Conservation (phyloP, 2,797 vertebrate species). For the Kryptolebias ocellatus region DNA sequence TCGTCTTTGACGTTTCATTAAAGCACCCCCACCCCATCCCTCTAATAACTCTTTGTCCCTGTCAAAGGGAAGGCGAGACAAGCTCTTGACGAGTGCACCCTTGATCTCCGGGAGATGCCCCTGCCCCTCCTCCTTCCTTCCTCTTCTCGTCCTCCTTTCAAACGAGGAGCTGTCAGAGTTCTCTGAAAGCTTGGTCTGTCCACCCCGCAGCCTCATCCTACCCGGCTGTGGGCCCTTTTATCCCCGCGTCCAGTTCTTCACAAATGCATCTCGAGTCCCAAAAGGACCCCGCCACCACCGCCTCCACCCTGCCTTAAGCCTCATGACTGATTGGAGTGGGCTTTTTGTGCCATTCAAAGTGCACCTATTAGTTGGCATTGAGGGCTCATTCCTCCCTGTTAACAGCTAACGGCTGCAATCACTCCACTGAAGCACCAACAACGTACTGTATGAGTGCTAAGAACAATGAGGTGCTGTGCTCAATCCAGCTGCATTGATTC, state of each 20-base stretch:
- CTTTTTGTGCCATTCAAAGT: constrained; percentile 36
- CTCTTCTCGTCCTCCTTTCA: constrained; percentile 27
- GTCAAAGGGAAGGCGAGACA: constrained; percentile 54
- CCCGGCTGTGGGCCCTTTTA: constrained; percentile 35
- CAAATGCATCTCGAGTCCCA: constrained; percentile 10
- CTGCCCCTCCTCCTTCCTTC: constrained; percentile 46
- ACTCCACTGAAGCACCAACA: constrained; percentile 18
- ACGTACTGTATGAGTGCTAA: not conserved
- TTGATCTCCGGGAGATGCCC: constrained; percentile 61
- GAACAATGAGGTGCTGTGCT: constrained; percentile 27
- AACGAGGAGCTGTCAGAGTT: constrained; percentile 49
- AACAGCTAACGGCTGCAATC: constrained; percentile 48
- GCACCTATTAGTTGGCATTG: constrained; percentile 33
- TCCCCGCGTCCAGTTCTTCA: constrained; percentile 25
- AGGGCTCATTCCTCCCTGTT: constrained; percentile 46
- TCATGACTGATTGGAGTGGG: constrained; percentile 22
- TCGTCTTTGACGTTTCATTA: constrained; percentile 37
- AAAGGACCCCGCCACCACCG: constrained; percentile 23
- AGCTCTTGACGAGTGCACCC: constrained; percentile 61
- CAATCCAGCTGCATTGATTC: constrained; percentile 30
- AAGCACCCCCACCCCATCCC: not conserved
- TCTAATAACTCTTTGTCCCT: constrained; percentile 23
- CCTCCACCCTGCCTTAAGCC: constrained; percentile 12
- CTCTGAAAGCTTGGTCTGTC: constrained; percentile 38
- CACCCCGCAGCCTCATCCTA: constrained; percentile 13